phyloP scores from a whole-genome alignment of 2,113 vertebrate genomes.

The Cyanoliseus patagonus region DNA sequence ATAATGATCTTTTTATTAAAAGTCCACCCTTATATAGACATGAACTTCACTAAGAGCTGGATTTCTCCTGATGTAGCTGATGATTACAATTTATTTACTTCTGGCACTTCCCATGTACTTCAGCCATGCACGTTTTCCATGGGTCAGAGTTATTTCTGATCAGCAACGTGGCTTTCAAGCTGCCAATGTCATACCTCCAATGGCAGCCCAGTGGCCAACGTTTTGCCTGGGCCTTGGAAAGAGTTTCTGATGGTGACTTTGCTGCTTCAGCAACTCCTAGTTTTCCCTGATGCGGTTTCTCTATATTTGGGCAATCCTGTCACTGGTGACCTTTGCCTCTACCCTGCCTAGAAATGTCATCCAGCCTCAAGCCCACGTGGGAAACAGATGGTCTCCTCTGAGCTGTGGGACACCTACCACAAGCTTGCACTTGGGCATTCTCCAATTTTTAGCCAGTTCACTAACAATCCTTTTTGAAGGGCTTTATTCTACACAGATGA shows the following conservation, averaged over 20 bases:
- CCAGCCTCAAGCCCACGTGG: constrained; percentile 24
- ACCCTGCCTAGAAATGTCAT: not conserved
- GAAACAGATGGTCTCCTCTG: not conserved
- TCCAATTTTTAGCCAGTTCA: constrained; percentile 1
- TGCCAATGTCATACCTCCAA: not conserved
- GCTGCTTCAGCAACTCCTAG: constrained; percentile 50
- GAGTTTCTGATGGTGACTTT: not conserved
- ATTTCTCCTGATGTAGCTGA: not conserved
- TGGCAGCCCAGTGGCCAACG: not conserved
- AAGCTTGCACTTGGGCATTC: constrained; percentile 1
- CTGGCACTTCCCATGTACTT: not conserved
- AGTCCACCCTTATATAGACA: not conserved
- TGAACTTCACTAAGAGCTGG: not conserved
- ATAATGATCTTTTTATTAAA: not conserved
- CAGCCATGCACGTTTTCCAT: not conserved
- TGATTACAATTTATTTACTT: not conserved
- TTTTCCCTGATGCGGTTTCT: not conserved
- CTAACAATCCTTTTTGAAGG: not conserved
- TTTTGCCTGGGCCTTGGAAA: not conserved
- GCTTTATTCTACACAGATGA: not conserved
- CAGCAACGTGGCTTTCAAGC: not conserved
- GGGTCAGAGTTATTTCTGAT: not conserved
- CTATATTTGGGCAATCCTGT: constrained; percentile 5
- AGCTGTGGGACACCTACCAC: constrained; percentile 37
- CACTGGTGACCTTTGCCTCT: constrained; percentile 8